phyloP scores from a whole-genome alignment of 2,797 vertebrate genomes.

The Manis pentadactyla region DNA sequence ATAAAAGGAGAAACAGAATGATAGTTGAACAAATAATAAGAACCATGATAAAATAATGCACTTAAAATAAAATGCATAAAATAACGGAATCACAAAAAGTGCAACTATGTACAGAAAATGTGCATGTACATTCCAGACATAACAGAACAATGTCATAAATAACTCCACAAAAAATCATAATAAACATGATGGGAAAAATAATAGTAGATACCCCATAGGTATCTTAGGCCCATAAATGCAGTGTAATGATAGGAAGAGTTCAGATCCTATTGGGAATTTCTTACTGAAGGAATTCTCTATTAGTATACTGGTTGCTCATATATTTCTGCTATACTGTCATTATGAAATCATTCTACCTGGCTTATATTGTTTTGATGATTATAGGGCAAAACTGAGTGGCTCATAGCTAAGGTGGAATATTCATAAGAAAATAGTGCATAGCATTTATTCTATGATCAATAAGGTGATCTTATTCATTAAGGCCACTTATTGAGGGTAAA shows the following conservation, averaged over 20 bases:
- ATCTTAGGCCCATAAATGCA: constrained; percentile 54
- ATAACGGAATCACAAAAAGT: constrained; percentile 67
- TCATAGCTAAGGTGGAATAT: not conserved
- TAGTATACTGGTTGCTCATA: constrained; percentile 71
- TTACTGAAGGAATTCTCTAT: constrained; percentile 77
- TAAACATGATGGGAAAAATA: constrained; percentile 45
- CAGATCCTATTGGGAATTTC: constrained; percentile 67
- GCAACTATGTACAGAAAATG: constrained; percentile 53
- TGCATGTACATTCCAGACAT: not conserved
- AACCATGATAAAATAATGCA: constrained; percentile 67
- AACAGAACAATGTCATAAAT: constrained; percentile 46
- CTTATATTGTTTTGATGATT: not conserved
- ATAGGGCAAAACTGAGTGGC: not conserved
- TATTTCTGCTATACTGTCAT: not conserved
- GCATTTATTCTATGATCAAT: not conserved
- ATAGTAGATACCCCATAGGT: not conserved
- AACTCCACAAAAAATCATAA: constrained; percentile 31
- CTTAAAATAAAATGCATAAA: constrained; percentile 81
- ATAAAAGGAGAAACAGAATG: constrained; percentile 64
- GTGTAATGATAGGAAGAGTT: constrained; percentile 72
- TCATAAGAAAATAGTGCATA: not conserved
- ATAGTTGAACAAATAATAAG: constrained; percentile 80
- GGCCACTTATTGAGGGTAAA: not conserved
- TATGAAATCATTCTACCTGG: not conserved
- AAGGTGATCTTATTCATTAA: not conserved